A percentile compares a stretch with the other conserved stretches of the same genome.
phyloP scores from a whole-genome alignment of 1,140 invertebrate genomes.

The Drosophila willistoni region DNA sequence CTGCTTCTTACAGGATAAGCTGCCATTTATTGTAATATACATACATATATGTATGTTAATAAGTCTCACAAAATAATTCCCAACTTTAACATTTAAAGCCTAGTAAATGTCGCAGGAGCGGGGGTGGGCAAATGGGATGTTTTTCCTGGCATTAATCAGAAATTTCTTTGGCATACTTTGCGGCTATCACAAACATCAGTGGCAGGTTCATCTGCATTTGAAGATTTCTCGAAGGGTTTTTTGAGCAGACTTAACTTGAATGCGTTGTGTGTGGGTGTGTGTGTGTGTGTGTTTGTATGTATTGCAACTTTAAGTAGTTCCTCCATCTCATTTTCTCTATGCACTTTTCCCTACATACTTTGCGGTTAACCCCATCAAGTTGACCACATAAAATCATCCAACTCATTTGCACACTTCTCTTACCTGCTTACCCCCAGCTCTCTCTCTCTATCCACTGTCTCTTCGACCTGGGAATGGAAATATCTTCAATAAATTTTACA shows the following conservation, averaged over 20 bases:
- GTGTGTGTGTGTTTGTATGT: constrained; percentile 26
- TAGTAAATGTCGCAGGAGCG: too few relatives aligned
- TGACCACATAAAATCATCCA: constrained; percentile 16
- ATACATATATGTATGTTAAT: too few relatives aligned
- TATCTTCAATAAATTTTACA: constrained; percentile 59
- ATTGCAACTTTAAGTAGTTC: constrained; percentile 76
- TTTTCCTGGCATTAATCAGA: background rate
- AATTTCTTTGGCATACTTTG: constrained; percentile 6
- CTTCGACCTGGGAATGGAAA: constrained; percentile 40
- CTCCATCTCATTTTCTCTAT: constrained; percentile 28
- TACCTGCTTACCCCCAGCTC: background rate
- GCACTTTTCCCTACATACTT: constrained; percentile 21
- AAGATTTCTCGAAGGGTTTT: constrained; percentile 14
- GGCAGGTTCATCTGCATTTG: background rate
- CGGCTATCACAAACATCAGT: constrained; percentile 1
- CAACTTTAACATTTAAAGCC: too few relatives aligned
- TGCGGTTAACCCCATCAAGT: constrained; percentile 7
- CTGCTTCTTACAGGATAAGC: too few relatives aligned
- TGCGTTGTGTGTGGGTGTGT: constrained; percentile 52
- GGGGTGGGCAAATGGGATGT: background rate
- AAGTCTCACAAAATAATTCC: too few relatives aligned
- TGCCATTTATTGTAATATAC: too few relatives aligned
- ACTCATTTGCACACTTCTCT: constrained; percentile 8
- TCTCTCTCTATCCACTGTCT: background rate
- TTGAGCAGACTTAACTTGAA: constrained; percentile 48